A percentile compares a stretch with the other conserved stretches of the same genome.
Evolutionary conservation across 2,888 invertebrate genomes (phyloP).

Genomic region (Synergus umbraculus): DNA sequence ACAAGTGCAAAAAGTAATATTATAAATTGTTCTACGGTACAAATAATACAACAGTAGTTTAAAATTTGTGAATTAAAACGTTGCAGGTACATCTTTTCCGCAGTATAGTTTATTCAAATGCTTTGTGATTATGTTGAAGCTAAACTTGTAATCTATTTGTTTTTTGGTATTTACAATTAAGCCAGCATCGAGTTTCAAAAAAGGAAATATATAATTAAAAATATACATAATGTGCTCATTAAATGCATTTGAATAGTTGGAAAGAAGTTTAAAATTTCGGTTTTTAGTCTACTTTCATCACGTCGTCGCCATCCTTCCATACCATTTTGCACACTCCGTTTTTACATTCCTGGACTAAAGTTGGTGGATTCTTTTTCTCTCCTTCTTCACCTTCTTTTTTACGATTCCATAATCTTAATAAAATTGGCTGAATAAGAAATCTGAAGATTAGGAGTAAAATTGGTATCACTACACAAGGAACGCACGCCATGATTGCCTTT

Average conservation of each 20-base stretch:
- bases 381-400: conserved; percentile 78
- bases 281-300: conserved; percentile 54
- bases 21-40: background rate
- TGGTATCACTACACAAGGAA: conserved; percentile 92
- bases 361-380: conserved; percentile 60
- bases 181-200: background rate
- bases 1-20: background rate
- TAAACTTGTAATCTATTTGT: background rate
- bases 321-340: conserved; percentile 71
- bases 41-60: background rate
- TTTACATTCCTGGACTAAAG: conserved; percentile 72
- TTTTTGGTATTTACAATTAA: background rate
- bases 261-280: background rate
- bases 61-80: conserved; percentile 21
- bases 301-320: conserved; percentile 63
- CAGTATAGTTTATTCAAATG: background rate
- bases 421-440: conserved; percentile 89
- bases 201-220: background rate
- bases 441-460: conserved; percentile 90
- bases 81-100: conserved; percentile 12
- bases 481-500: conserved; percentile 83
- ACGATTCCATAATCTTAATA: conserved; percentile 90
- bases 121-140: background rate
- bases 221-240: background rate
- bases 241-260: background rate